A percentile compares a stretch with the other conserved stretches of the same genome.
phyloP scores from a whole-genome alignment of 2,113 vertebrate genomes.

The Sinocyclocheilus grahami region DNA sequence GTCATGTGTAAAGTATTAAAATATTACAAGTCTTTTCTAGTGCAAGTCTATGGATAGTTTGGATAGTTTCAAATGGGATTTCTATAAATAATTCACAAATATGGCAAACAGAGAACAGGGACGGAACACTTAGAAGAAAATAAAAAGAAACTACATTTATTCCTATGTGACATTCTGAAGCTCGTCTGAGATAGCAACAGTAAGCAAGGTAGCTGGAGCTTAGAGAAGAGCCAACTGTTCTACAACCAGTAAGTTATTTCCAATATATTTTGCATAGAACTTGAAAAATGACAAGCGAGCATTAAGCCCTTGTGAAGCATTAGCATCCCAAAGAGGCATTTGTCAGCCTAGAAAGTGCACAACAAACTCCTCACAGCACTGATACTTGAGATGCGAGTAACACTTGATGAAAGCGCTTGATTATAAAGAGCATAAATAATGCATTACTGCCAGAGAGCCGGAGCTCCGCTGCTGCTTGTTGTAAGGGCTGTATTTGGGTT shows the following conservation, averaged over 20 bases:
- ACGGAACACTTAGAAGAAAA: neutral
- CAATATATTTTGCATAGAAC: neutral
- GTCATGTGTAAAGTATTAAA: neutral
- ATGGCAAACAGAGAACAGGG: neutral
- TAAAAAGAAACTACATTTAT: neutral
- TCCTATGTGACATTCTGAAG: neutral
- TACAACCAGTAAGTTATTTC: neutral
- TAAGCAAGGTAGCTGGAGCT: neutral
- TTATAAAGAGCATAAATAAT: conserved; percentile 41
- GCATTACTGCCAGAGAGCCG: conserved; percentile 86
- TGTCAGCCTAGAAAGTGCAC: conserved; percentile 10
- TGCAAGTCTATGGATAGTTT: neutral
- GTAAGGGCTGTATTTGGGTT: conserved; percentile 96
- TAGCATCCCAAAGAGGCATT: conserved; percentile 6
- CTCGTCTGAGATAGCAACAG: neutral
- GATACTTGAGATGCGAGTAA: conserved; percentile 42
- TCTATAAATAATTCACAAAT: neutral
- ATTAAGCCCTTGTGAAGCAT: neutral
- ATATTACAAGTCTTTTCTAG: neutral
- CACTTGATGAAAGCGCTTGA: conserved; percentile 49
- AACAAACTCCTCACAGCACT: conserved; percentile 7
- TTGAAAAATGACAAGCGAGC: neutral
- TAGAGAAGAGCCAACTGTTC: neutral
- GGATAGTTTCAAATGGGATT: neutral
- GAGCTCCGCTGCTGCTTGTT: conserved; percentile 89